phyloP scores from a whole-genome alignment of 2,113 vertebrate species.

The Oryctolagus cuniculus region mOryCun1.1 NC_091437.1:66958501-66959000 shows the following conservation, averaged over 20 bases:
- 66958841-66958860: not conserved
- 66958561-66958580: not conserved
- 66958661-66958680: not conserved
- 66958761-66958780: not conserved
- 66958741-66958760: not conserved
- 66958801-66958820: not conserved
- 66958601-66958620: not conserved
- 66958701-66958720: fast-evolving
- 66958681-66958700: not conserved
- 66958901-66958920: not conserved
- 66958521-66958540: not conserved
- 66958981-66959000: not conserved
- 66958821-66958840: not conserved
- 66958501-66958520: not conserved
- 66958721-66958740: not conserved
- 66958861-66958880: not conserved
- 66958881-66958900: fast-evolving
- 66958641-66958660: not conserved
- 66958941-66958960: not conserved
- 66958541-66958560: not conserved
- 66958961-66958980: not conserved
- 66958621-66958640: not conserved
- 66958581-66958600: not conserved
- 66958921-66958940: not conserved
- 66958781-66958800: not conserved